These are phyloP conservation scores for Cataglyphis hispanica DNA, from an alignment of 1,140 invertebrate genomes.

Conservation along the genomic window DNA sequence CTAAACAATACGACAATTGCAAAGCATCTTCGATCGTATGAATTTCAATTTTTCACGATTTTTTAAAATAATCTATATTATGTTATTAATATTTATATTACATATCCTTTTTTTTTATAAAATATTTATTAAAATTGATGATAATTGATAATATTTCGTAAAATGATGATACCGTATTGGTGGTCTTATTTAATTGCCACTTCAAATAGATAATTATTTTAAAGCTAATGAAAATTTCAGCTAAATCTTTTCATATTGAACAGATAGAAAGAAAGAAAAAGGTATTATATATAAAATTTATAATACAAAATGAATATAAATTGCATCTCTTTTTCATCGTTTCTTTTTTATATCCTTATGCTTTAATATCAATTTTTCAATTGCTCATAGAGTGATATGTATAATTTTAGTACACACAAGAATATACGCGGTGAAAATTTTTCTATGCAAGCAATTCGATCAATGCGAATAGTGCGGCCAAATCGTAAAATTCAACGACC, in stretches of 20 bases:
- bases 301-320: conserved; percentile 10
- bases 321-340: background rate
- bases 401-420: background rate
- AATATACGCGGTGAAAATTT: background rate
- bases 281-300: background rate
- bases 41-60: conserved; percentile 40
- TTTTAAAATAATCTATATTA: background rate
- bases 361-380: background rate
- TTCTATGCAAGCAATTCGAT: conserved; percentile 26
- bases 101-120: background rate
- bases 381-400: background rate
- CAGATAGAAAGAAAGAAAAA: background rate
- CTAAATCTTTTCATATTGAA: background rate
- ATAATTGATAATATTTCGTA: too few species aligned
- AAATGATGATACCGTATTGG: background rate
- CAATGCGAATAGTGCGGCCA: background rate
- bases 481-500: conserved; percentile 58
- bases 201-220: background rate
- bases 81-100: background rate
- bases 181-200: background rate
- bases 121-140: conserved; percentile 9
- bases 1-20: conserved; percentile 37
- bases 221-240: background rate
- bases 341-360: background rate
- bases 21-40: conserved; percentile 39